phyloP scores from a whole-genome alignment of 1,140 invertebrate species.

The Pogonomyrmex barbatus region DNA sequence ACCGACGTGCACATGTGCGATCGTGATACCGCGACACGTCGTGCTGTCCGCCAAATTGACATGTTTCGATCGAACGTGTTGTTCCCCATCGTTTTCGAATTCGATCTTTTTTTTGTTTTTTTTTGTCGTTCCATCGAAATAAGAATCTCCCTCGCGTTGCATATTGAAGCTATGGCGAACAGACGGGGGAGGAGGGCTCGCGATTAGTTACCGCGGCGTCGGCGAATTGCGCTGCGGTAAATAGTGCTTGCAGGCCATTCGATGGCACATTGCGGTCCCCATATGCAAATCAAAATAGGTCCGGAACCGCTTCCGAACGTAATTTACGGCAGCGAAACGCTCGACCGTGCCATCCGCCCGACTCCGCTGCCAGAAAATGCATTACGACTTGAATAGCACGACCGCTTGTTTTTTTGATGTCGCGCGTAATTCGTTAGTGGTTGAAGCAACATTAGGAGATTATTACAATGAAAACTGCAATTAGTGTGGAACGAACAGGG shows the following conservation, averaged over 20 bases:
- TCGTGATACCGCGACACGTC: slow-evolving; percentile 31
- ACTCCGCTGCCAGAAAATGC: slow-evolving; percentile 55
- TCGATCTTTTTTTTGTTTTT: neutral
- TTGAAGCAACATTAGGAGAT: slow-evolving; percentile 18
- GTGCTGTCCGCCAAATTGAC: slow-evolving; percentile 48
- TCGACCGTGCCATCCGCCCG: slow-evolving; percentile 33
- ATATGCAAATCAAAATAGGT: slow-evolving; percentile 76
- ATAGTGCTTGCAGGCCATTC: slow-evolving; percentile 64
- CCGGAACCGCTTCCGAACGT: slow-evolving; percentile 61
- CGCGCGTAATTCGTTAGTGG: slow-evolving; percentile 39
- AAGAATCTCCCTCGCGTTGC: neutral
- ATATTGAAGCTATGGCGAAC: neutral
- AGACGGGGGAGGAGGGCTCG: neutral
- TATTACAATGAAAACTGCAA: slow-evolving; percentile 32
- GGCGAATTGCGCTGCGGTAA: slow-evolving; percentile 60
- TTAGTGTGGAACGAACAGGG: neutral
- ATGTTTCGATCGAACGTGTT: slow-evolving; percentile 13
- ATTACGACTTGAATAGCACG: slow-evolving; percentile 52
- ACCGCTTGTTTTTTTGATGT: slow-evolving; percentile 51
- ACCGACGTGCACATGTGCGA: slow-evolving; percentile 32
- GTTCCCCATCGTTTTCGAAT: slow-evolving; percentile 1
- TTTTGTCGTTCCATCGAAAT: neutral
- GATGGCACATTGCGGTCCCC: slow-evolving; percentile 70
- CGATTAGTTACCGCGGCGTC: slow-evolving; percentile 45
- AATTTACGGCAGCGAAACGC: slow-evolving; percentile 59